Evolutionary conservation across 2,888 invertebrate genomes (phyloP), one percentile per base, ranked within the genome.

Genomic region (Morpho achilles): DNA sequence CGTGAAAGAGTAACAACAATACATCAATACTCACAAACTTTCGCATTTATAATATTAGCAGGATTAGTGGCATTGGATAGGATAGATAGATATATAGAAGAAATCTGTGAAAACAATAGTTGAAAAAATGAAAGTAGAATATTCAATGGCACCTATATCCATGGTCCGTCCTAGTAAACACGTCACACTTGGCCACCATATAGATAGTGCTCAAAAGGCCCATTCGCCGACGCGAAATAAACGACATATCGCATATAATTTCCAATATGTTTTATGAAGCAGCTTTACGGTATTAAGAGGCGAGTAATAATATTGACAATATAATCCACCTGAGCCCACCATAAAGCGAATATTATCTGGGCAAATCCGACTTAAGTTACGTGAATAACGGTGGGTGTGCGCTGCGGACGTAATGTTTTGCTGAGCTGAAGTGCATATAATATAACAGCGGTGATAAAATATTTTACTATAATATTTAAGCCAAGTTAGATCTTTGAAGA

Each of bases 281-380:
- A 75, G 87, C 86, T 88, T 84, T 86, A 84, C 86, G 87, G 88
- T 84, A 87, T 87, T 87, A 87, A 86, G 78, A 79, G 79, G 80
- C 87, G 84, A 76, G 85, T 87, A 87, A 87, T 88, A 87, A 86
- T 87, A 87, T 87, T 86, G 87, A 85, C 87, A 84, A 74, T 76
- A 73, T 88, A 87, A 88, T 87, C 87, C 84, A 64, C 69, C 71
- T 70, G 72, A 73, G 74, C 72, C 67, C 60, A 66, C 80, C 79
- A 82, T 87, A 87, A 87, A 84, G 75, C 74, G 80, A 72, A 72
- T 76, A 80, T 80, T 85, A 86, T 86, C 81, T 78, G 67, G 68
- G 79, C 80, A 83, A 86, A 87, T 84, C 85, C 85, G 69, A 79
- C 80, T 75, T 80, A 73, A 77, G 79, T 79, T 79, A 77, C 71